Conservation (phyloP, 2,113 vertebrate genomes). For the Ia io region DNA sequence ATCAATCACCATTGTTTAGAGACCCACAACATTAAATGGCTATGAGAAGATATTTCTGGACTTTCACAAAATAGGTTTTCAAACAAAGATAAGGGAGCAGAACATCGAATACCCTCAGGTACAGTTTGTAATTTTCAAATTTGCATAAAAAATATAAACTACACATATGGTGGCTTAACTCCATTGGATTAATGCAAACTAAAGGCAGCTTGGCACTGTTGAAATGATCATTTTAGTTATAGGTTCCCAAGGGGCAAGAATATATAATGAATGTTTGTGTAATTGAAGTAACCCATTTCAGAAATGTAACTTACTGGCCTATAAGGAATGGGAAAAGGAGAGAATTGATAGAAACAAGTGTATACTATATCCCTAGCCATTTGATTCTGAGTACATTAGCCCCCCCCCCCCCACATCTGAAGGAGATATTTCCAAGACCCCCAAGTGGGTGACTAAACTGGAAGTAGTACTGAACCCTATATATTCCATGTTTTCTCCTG, state of each 20-base stretch:
- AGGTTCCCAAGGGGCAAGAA: neutral
- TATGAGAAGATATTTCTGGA: constrained; percentile 59
- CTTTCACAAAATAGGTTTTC: constrained; percentile 31
- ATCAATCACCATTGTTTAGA: constrained; percentile 80
- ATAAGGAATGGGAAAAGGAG: neutral
- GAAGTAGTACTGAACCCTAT: neutral
- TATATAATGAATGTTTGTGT: neutral
- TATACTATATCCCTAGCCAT: neutral
- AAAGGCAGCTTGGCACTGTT: neutral
- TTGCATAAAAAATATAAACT: constrained; percentile 1
- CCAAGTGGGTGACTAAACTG: neutral
- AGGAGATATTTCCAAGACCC: neutral
- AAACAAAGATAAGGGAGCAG: neutral
- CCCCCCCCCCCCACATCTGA: neutral
- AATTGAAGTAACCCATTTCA: constrained; percentile 14
- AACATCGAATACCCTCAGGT: neutral
- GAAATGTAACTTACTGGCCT: neutral
- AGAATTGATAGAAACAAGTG: neutral
- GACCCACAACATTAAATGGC: constrained; percentile 39
- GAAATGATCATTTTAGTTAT: constrained; percentile 25
- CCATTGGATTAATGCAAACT: constrained; percentile 26
- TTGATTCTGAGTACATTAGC: neutral
- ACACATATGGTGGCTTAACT: constrained; percentile 1
- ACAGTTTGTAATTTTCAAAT: constrained; percentile 61
- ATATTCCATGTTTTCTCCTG: neutral